Conservation (phyloP, 2,888 invertebrate species). For the Ophion ellenae region DNA sequence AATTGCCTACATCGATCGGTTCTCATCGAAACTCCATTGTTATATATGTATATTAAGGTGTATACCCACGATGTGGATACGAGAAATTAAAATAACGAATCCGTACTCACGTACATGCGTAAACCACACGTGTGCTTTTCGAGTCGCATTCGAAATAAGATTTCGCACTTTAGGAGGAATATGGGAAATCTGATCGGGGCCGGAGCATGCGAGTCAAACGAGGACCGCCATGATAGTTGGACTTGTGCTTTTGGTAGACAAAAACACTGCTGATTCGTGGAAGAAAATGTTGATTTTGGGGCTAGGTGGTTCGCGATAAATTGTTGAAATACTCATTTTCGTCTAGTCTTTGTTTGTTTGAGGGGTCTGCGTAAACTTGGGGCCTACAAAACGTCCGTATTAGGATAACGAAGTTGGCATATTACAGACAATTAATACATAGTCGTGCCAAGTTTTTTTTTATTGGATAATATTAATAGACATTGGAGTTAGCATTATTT, state of each 20-base stretch:
- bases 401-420: background rate
- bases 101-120: background rate
- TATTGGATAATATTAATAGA: too few species aligned
- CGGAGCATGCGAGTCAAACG: background rate
- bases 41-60: background rate
- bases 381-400: background rate
- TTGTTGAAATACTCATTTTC: too few species aligned
- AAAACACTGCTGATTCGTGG: too few species aligned
- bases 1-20: constrained; percentile 49
- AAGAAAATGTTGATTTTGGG: too few species aligned
- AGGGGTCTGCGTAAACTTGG: too few species aligned
- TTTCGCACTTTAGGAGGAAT: background rate
- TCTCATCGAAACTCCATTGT: constrained; percentile 28
- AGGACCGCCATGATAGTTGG: background rate
- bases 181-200: background rate
- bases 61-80: background rate
- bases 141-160: background rate
- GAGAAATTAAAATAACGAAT: background rate
- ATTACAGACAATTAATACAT: background rate
- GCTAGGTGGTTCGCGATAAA: too few species aligned
- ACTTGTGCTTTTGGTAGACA: too few species aligned
- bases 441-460: too few species aligned
- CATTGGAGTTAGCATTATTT: too few species aligned
- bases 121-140: background rate
- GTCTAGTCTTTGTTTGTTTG: too few species aligned